Base-by-base conservation (phyloP, 1,140 invertebrate genomes). In the Rhynchophorus ferrugineus region DNA sequence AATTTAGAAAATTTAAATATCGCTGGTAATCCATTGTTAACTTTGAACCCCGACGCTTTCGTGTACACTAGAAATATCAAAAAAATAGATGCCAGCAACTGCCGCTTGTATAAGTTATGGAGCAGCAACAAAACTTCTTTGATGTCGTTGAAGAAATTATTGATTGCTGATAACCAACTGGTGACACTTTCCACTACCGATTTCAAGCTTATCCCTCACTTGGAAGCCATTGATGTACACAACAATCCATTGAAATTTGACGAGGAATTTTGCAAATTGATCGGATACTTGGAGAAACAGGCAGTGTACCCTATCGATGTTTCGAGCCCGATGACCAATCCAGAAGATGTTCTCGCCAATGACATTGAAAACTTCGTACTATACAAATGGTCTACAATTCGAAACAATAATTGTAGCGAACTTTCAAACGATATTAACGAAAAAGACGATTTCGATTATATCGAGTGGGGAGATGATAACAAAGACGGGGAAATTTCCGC, bases 181-280 rank as follows among this genome's bases (percentile, higher is more conserved):
- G 73, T 68, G 39, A 73, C 72, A 46, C 73, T 82, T 13, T 74
- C 73, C 49, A 61, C 71, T 21, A 69, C 68, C 13, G 78, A 83
- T 62, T 65, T 83, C 3, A 61, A 73, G 38, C 71, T 70, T 18
- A 71, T 83, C 8, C 78, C 80, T 41, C 76, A 75, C 58, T 64
- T 87, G 3, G 74, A 74, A 21, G 71, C 75, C 7, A 62, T 87
- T 1, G 81, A 86, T 51, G 65, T 87, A 1, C 71, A 71, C 19
- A 68, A 75, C 19, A 87, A 87, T 69, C 77, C 79, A 2, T 62
- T 87, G 1, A 68, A 75, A 21, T 87, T 84, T 61, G 75, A 78
- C 46, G 68, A 69, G 18, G 73, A 76, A 18, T 76, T 81, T 61
- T 73, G 77, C 61, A 69, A 76, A 37, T 69, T 81, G 8, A 78